Base-by-base conservation (phyloP, 2,888 invertebrate species). In the Drosophila nr. perissopoda region DNA sequence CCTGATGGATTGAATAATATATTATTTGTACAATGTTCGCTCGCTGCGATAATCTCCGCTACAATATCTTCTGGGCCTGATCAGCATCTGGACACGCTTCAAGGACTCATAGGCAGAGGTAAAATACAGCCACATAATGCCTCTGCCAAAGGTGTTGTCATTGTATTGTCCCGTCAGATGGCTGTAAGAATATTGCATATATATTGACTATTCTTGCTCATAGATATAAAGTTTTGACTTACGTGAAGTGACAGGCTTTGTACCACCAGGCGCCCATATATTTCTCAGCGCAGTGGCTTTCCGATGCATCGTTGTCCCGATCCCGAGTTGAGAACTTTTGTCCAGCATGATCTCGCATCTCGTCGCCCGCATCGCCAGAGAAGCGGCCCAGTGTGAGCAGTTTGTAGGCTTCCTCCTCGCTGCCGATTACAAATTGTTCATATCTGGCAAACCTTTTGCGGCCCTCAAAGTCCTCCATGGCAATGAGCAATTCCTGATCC, bases 181-280 rank as follows among this genome's bases (percentile, higher is more conserved):
- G 90, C 95, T 95, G 88, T 21, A 45, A 10, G 34, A 29, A 36
- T 34, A 21, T 45, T 16, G 4, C 8, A 45, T 45, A 45, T 25
- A 25, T 4, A 16, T 16, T 2, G 8, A 16, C 21, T 16, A 8
- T 8, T 16, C 21, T 7, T 16, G 21, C 7, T 25, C 7, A 45
- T 70, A 8, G n/a, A 5, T 25, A 33, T n/a, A 25, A 38, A 45
- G 45, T 25, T 13, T 21, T 6, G 10, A 38, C 57, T 1, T 81
- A 94, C 95, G 94, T 94, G 76, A 94, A 94, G 77, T 96, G 96
- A 77, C 96, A 96, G 63, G 95, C 94, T 82, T 94, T 95, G 89
- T 96, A 96, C 96, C 96, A 96, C 96, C 96, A 96, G 6, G 95
- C 96, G 0, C 96, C 96, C 1, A 94, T 94, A 76, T 96, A 96